Conservation (phyloP, 2,113 vertebrate species). For the Mesocricetus auratus region DNA sequence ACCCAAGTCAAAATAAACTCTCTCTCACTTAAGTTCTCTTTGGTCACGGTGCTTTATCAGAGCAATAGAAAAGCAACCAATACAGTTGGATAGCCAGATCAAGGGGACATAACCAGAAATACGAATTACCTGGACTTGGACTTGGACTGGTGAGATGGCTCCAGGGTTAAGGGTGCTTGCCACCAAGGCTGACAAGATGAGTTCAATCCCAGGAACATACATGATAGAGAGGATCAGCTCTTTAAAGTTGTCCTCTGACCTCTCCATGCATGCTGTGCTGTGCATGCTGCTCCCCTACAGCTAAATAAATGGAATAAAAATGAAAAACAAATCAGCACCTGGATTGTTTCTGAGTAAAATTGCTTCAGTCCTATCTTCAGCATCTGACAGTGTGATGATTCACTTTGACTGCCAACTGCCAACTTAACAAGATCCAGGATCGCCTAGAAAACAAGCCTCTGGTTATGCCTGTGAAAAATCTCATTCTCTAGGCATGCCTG, state of each 20-base stretch:
- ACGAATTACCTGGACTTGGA: neutral
- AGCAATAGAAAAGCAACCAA: neutral
- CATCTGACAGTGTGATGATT: neutral
- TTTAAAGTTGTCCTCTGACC: neutral
- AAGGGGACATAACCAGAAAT: neutral
- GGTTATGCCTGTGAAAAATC: neutral
- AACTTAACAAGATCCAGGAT: neutral
- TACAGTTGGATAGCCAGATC: neutral
- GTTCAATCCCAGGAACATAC: neutral
- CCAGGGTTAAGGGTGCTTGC: neutral
- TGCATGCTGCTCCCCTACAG: too few relatives aligned
- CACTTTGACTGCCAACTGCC: neutral
- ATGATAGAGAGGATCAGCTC: neutral
- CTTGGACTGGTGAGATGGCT: neutral
- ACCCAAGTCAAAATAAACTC: neutral
- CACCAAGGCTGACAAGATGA: neutral
- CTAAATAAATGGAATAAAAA: neutral
- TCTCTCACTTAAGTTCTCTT: neutral
- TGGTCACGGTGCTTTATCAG: neutral
- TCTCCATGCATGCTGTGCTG: neutral
- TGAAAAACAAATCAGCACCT: neutral
- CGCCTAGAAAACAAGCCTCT: neutral
- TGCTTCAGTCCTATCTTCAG: neutral
- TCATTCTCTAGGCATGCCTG: neutral
- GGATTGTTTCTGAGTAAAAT: neutral